These are phyloP conservation scores for Polyploca ridens DNA, from an alignment of 2,888 invertebrate genomes.

Conservation along the genomic window DNA sequence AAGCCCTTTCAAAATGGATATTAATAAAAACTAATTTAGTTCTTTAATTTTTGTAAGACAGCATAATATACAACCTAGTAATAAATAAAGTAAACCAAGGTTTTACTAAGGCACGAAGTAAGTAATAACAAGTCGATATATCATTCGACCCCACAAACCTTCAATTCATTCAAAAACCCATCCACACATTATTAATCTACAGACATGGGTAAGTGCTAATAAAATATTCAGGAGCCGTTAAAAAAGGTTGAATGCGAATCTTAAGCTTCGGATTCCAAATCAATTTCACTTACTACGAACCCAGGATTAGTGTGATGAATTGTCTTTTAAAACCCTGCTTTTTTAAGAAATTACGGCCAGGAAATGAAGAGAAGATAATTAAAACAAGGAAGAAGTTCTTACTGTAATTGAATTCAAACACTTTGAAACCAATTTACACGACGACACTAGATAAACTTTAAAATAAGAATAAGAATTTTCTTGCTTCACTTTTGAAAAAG, in stretches of 20 bases:
- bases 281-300: conserved; percentile 49
- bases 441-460: conserved; percentile 17
- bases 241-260: conserved; percentile 32
- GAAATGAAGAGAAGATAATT: conserved; percentile 13
- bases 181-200: conserved; percentile 14
- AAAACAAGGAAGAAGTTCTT: conserved; percentile 10
- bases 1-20: no score
- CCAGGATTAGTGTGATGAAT: conserved; percentile 53
- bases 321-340: conserved; percentile 20
- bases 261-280: conserved; percentile 43
- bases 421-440: conserved; percentile 22
- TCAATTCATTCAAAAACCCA: conserved; percentile 15
- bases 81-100: no score
- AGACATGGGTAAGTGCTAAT: conserved; percentile 21
- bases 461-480: conserved; percentile 18
- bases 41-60: no score
- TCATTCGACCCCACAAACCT: not conserved
- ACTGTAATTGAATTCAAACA: conserved; percentile 27
- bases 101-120: not conserved
- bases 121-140: conserved; percentile 1
- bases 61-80: no score
- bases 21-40: no score
- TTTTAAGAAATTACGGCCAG: conserved; percentile 12
- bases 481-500: conserved; percentile 21
- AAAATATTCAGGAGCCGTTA: conserved; percentile 42